A percentile compares a stretch with the other conserved stretches of the same genome.
These are phyloP conservation scores for Charadrius vociferus DNA, from an alignment of 2,113 vertebrate species.

Conservation along the genomic window DNA sequence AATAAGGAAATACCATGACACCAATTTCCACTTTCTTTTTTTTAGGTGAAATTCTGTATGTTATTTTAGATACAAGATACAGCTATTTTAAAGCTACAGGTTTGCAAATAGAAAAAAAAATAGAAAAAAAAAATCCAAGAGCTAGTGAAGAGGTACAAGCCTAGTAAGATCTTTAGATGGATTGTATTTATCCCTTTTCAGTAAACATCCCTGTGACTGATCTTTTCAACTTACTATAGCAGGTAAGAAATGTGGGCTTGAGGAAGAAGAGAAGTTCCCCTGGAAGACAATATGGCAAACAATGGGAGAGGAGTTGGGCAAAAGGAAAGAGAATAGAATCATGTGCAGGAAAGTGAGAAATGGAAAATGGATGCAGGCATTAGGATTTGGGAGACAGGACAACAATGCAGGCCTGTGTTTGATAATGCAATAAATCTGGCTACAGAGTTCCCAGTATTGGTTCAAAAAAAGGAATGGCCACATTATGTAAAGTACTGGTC, in stretches of 20 bases:
- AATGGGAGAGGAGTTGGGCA: not conserved
- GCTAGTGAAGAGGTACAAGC: not conserved
- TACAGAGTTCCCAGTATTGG: not conserved
- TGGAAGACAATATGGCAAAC: not conserved
- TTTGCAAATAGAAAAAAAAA: not conserved
- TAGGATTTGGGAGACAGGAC: not conserved
- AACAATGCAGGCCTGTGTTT: not conserved
- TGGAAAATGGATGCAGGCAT: not conserved
- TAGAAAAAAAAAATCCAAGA: not conserved
- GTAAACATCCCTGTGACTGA: not conserved
- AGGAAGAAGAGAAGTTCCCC: not conserved
- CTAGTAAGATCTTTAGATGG: not conserved
- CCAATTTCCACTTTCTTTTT: not conserved
- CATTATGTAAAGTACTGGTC: not conserved
- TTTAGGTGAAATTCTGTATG: not conserved
- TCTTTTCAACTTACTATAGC: not conserved
- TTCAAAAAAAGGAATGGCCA: not conserved
- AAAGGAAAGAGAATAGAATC: not conserved
- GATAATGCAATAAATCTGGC: not conserved
- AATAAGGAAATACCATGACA: not conserved
- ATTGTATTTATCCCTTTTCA: not conserved
- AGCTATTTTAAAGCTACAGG: not conserved
- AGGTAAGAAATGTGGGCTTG: not conserved
- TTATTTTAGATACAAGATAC: not conserved
- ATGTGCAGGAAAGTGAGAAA: not conserved